Percentiles rank a stretch among this genome's conserved stretches.
phyloP scores from a whole-genome alignment of 2,113 vertebrate genomes.

The Brienomyrus longianalis region DNA sequence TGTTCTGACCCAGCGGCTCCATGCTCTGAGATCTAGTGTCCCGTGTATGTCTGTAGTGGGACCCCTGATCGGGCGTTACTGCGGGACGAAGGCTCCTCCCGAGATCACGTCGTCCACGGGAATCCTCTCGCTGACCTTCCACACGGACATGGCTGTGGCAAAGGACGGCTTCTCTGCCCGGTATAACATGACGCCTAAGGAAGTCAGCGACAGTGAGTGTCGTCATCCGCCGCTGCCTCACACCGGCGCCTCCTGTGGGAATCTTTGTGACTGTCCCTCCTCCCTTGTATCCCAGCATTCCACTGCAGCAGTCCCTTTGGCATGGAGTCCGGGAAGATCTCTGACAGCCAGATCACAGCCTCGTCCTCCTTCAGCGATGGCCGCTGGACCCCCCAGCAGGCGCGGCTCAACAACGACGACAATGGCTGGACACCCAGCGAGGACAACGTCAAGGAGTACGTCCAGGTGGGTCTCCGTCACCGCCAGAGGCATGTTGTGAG shows the following conservation, averaged over 20 bases:
- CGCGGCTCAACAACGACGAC: constrained; percentile 84
- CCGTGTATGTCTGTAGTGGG: constrained; percentile 68
- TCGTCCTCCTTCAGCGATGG: constrained; percentile 81
- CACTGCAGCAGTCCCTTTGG: constrained; percentile 87
- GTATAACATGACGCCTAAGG: constrained; percentile 87
- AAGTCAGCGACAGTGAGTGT: constrained; percentile 84
- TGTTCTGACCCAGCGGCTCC: not conserved
- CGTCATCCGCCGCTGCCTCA: not conserved
- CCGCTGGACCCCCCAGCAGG: constrained; percentile 83
- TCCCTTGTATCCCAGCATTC: constrained; percentile 62
- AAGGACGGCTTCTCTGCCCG: constrained; percentile 93
- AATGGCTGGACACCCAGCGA: constrained; percentile 91
- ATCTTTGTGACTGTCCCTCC: not conserved
- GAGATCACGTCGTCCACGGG: constrained; percentile 89
- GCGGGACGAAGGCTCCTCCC: constrained; percentile 82
- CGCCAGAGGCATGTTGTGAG: not conserved
- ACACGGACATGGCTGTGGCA: constrained; percentile 94
- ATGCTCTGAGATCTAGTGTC: not conserved
- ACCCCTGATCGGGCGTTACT: constrained; percentile 92
- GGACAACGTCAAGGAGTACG: constrained; percentile 88
- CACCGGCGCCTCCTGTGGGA: not conserved
- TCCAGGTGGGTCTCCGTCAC: constrained; percentile 69
- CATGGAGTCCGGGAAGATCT: constrained; percentile 89
- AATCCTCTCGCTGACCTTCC: constrained; percentile 87
- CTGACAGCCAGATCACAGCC: constrained; percentile 86